These are phyloP conservation scores for Squalus acanthias DNA, from an alignment of 2,797 vertebrate species.

Conservation along the genomic window DNA sequence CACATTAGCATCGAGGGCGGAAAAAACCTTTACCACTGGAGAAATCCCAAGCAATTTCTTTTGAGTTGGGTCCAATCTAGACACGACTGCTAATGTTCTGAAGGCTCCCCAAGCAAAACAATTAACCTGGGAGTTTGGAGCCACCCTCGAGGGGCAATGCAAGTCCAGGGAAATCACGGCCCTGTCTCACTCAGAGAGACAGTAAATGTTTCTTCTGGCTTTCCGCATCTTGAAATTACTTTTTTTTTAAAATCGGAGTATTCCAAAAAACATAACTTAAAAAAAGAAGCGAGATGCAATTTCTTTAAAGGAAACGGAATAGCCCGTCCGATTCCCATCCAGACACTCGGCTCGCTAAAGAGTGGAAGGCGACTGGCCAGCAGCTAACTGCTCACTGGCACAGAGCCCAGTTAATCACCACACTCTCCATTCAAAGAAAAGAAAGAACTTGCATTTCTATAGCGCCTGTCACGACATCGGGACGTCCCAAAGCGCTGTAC, in stretches of 20 bases:
- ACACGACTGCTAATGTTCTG: background rate
- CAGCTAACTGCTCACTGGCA: background rate
- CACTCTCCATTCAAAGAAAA: background rate
- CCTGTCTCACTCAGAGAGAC: background rate
- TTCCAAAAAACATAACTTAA: slow-evolving; percentile 15
- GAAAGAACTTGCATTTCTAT: too few species aligned
- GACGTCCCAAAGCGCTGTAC: too few species aligned
- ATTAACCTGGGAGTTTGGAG: background rate
- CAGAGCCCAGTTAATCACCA: background rate
- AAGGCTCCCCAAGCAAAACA: slow-evolving; percentile 24
- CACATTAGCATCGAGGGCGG: background rate
- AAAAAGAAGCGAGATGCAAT: background rate
- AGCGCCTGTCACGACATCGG: too few species aligned
- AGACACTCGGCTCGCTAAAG: background rate
- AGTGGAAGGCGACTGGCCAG: background rate
- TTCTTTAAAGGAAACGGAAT: background rate
- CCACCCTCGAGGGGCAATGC: background rate
- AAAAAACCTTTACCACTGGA: background rate
- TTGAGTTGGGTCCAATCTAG: slow-evolving; percentile 3
- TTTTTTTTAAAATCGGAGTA: background rate
- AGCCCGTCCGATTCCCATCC: background rate
- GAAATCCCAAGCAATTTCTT: slow-evolving; percentile 18
- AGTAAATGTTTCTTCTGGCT: slow-evolving; percentile 17
- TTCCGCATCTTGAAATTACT: background rate
- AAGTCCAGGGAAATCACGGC: background rate